phyloP scores from a whole-genome alignment of 35 echinoderm and acorn worm genomes.

The Acanthaster planci region DNA sequence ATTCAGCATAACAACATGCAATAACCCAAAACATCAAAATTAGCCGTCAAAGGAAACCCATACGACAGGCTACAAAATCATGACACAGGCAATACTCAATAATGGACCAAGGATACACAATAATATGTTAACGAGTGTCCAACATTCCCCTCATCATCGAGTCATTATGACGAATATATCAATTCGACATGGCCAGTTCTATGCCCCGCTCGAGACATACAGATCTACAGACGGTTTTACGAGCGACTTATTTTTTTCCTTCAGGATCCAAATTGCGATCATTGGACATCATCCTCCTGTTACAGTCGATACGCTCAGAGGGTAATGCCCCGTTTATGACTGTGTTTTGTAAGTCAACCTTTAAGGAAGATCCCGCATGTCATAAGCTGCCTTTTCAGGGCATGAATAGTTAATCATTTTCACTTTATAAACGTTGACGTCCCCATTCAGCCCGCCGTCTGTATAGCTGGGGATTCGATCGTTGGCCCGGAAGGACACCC shows the following conservation, averaged over 20 bases:
- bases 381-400: background rate
- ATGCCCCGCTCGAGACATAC: background rate
- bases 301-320: background rate
- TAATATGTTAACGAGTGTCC: too few relatives aligned
- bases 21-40: background rate
- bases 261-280: background rate
- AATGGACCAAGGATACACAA: too few relatives aligned
- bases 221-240: background rate
- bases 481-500: too few relatives aligned
- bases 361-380: background rate
- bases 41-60: background rate
- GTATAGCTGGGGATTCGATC: too few relatives aligned
- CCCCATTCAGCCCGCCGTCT: background rate
- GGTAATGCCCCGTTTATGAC: background rate
- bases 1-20: background rate
- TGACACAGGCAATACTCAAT: too few relatives aligned
- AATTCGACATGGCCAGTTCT: background rate
- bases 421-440: background rate
- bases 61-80: background rate
- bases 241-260: background rate
- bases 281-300: background rate
- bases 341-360: background rate
- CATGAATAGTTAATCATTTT: conserved; percentile 29
- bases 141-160: too few relatives aligned
- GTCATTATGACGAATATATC: too few relatives aligned